Evolutionary conservation across 2,888 invertebrate genomes (phyloP).

Genomic region (Standfussiana lucernea): DNA sequence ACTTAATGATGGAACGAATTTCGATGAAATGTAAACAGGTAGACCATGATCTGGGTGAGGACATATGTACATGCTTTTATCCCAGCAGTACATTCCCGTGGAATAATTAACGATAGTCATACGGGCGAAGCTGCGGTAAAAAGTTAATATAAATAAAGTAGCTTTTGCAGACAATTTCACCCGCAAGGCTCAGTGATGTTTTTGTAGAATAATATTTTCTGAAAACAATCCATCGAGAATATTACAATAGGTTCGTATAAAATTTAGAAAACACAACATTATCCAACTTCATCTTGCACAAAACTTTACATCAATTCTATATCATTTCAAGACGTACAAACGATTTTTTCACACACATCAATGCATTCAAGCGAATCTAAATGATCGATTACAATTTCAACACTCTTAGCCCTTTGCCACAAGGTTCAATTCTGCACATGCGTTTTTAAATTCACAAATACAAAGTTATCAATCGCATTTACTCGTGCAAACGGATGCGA

Average conservation of each 20-base stretch:
- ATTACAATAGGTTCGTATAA: not conserved
- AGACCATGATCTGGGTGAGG: not conserved
- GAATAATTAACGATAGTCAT: not conserved
- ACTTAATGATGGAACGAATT: not conserved
- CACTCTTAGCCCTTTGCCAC: conserved; percentile 20
- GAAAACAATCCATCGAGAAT: too few relatives aligned
- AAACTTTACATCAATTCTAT: conserved; percentile 36
- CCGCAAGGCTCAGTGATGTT: not conserved
- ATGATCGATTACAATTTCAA: conserved; percentile 52
- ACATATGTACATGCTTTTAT: not conserved
- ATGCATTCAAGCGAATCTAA: conserved; percentile 57
- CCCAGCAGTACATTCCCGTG: not conserved
- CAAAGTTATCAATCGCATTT: conserved; percentile 74
- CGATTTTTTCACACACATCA: conserved; percentile 62
- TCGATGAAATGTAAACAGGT: not conserved
- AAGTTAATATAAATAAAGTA: too few relatives aligned
- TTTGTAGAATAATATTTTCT: not conserved
- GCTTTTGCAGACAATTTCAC: too few relatives aligned
- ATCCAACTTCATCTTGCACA: conserved; percentile 13
- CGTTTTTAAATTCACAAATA: conserved; percentile 57
- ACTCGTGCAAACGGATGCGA: conserved; percentile 79
- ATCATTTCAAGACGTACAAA: conserved; percentile 38
- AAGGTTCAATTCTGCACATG: conserved; percentile 24
- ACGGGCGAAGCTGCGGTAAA: too few relatives aligned
- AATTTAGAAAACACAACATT: not conserved